Conservation (phyloP, 2,888 invertebrate species). For the Euproctis similis region DNA sequence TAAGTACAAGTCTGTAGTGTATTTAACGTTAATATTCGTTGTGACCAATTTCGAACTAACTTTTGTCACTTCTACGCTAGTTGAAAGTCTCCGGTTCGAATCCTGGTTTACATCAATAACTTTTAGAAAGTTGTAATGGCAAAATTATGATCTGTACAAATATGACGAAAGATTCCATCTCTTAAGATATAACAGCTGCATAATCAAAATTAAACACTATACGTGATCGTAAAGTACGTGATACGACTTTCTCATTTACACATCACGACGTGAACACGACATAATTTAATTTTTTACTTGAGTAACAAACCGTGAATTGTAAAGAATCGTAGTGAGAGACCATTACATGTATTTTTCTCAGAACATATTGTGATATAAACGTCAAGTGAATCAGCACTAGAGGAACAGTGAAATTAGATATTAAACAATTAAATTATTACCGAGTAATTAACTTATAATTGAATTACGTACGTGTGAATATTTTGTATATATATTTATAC, state of each 20-base stretch:
- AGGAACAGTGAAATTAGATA: constrained; percentile 22
- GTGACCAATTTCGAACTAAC: too few species aligned
- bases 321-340: constrained; percentile 27
- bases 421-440: constrained; percentile 14
- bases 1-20: too few species aligned
- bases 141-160: too few species aligned
- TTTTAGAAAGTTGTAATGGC: too few species aligned
- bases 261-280: constrained; percentile 13
- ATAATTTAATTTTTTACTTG: constrained; percentile 24
- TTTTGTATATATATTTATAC: constrained; percentile 13
- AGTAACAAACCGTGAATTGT: constrained; percentile 27
- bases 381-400: constrained; percentile 2
- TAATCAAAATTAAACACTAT: constrained; percentile 26
- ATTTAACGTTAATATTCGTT: too few species aligned
- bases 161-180: too few species aligned
- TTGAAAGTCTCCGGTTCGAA: too few species aligned
- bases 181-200: too few species aligned
- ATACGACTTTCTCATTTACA: constrained; percentile 15
- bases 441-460: constrained; percentile 24
- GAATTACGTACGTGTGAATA: constrained; percentile 20
- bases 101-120: too few species aligned
- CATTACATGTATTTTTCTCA: constrained; percentile 20
- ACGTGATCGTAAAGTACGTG: too few species aligned
- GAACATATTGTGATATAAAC: constrained; percentile 12
- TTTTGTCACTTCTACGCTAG: too few species aligned